These are phyloP conservation scores for Alentia gelatinosa DNA, from an alignment of 2,888 invertebrate species.

Conservation along the genomic window DNA sequence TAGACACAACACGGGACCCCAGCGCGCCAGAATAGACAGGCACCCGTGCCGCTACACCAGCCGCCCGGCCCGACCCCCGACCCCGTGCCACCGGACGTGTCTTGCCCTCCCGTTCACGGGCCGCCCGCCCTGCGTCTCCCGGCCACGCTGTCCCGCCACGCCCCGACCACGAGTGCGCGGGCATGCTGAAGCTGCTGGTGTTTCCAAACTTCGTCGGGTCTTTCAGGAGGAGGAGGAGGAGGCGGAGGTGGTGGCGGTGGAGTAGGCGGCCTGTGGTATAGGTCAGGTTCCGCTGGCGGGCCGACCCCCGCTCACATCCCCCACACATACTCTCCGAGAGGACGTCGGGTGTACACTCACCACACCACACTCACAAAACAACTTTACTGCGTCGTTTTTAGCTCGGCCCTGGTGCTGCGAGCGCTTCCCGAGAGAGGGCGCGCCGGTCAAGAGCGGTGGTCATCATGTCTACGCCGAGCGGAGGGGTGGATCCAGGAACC, in stretches of 20 bases:
- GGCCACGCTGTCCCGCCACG: background rate
- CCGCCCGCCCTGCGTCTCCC: background rate
- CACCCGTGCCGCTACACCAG: background rate
- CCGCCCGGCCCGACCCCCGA: background rate
- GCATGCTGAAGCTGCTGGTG: background rate
- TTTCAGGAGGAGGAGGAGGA: background rate
- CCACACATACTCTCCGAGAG: too few species aligned
- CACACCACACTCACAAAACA: background rate
- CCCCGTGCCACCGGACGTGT: too few species aligned
- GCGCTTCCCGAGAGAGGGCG: background rate
- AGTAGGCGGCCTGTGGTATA: background rate
- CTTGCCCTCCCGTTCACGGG: background rate
- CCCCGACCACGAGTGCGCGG: background rate
- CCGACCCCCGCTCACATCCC: too few species aligned
- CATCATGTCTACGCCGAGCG: background rate
- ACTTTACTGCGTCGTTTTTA: background rate
- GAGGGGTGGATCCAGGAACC: background rate
- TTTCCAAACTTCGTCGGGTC: background rate
- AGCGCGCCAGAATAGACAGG: background rate
- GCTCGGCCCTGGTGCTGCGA: background rate
- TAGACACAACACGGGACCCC: background rate
- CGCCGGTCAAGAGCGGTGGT: background rate
- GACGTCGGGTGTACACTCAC: background rate
- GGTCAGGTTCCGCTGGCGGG: background rate
- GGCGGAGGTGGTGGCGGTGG: background rate